Base-by-base conservation (phyloP, 2,113 vertebrate genomes). In the Vulpes lagopus region DNA sequence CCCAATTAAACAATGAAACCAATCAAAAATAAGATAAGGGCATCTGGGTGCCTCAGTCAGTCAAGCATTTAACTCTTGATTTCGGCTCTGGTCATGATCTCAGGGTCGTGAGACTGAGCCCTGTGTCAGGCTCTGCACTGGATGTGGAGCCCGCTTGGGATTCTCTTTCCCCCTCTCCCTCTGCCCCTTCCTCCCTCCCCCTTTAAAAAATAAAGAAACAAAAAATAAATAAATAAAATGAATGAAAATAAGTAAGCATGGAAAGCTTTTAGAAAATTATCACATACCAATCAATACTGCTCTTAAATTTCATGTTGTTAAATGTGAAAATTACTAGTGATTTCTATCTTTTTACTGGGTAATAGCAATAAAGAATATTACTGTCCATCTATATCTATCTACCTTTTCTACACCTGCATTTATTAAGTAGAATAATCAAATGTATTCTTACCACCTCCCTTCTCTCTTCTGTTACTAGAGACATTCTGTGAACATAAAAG, bases 401-500 rank as follows among this genome's bases (percentile, higher is more conserved):
- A n/a, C 10, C 25, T 79, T 79, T 55, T 79, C 5, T 62, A 43
- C 20, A 32, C 53, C 17, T 84, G n/a, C 49, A 59, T 49, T 92
- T 65, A 81, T 60, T 83, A 82, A 86, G 55, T 59, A 76, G 88
- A 91, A 94, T 78, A 60, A 71, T 53, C 53, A 90, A 90, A 81
- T 30, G 2, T 53, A n/a, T 65, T 79, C 76, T 2, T 35, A 32
- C 65, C 11, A 32, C 65, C 11, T 64, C 27, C 6, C 6, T n/a
- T 84, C 0, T 69, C 14, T 76, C 93, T 79, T 71, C 20, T 71
- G 38, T 22, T 64, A 69, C 8, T 27, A 81, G 25, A 88, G 57
- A 87, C 27, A 51, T 2, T 78, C 25, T 91, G 6, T n/a, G 60
- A 91, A 73, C 43, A 92, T 27, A 35, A 88, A 93, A 88, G 62